phyloP scores from a whole-genome alignment of 1,140 invertebrate genomes.

The Hylaeus volcanicus region DNA sequence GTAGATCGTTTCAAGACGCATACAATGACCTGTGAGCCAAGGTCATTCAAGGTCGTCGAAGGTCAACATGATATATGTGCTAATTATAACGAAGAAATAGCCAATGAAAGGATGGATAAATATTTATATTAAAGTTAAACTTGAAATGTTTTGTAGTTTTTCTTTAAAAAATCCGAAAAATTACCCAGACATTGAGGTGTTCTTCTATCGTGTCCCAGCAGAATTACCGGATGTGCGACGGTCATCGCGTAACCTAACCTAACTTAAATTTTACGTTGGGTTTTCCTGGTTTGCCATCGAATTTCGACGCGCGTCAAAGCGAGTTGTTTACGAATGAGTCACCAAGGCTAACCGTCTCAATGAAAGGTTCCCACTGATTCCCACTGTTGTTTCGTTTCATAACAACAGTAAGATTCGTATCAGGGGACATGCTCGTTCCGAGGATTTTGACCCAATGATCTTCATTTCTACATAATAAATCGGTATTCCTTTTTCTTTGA shows the following conservation, averaged over 20 bases:
- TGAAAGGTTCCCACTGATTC: conserved; percentile 4
- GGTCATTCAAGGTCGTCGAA: too few relatives aligned
- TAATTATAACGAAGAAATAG: too few relatives aligned
- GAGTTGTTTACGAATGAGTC: conserved; percentile 3
- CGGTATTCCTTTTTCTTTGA: background rate
- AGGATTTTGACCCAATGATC: conserved; percentile 16
- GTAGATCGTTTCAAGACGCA: too few relatives aligned
- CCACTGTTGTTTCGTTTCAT: conserved; percentile 4
- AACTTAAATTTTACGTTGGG: conserved; percentile 12
- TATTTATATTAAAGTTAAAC: too few relatives aligned
- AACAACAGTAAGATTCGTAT: conserved; percentile 15
- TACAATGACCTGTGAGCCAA: too few relatives aligned
- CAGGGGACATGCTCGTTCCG: background rate
- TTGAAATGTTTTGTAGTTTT: too few relatives aligned
- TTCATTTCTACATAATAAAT: background rate
- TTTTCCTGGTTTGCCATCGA: conserved; percentile 24
- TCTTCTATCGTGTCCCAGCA: too few relatives aligned
- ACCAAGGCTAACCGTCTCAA: conserved; percentile 3
- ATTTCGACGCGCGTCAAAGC: conserved; percentile 14
- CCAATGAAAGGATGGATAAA: too few relatives aligned
- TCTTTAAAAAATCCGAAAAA: too few relatives aligned
- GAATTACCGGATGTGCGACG: too few relatives aligned
- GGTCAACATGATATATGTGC: too few relatives aligned
- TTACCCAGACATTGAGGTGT: too few relatives aligned
- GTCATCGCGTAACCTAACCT: background rate